Conservation (phyloP, 64 coral and sea anemone species). For the Pocillopora verrucosa region DNA sequence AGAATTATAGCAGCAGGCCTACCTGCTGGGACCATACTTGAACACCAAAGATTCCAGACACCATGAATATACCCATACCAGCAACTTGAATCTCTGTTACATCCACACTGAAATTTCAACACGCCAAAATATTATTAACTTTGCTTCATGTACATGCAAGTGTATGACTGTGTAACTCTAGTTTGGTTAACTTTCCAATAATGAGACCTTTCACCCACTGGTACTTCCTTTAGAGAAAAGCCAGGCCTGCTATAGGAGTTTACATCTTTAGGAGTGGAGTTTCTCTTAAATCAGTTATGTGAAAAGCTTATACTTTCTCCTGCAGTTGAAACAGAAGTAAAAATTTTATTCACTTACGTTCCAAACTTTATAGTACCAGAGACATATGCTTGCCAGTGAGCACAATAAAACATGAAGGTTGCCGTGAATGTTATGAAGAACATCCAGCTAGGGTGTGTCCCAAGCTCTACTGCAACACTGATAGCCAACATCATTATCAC, state of each 20-base stretch:
- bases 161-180: too few species aligned
- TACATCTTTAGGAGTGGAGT: too few species aligned
- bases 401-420: conserved; percentile 75
- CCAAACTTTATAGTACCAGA: conserved; percentile 91
- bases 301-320: too few species aligned
- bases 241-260: too few species aligned
- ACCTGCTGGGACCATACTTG: conserved; percentile 73
- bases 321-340: too few species aligned
- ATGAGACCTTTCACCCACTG: too few species aligned
- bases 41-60: conserved; percentile 61
- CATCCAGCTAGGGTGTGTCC: conserved; percentile 81
- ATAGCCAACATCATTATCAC: conserved; percentile 54
- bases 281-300: too few species aligned
- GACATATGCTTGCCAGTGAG: conserved; percentile 94
- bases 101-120: conserved; percentile 59
- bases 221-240: too few species aligned
- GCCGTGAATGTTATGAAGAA: conserved; percentile 73
- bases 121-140: too few species aligned
- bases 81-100: conserved; percentile 73
- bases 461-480: conserved; percentile 75
- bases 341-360: conserved; percentile 52
- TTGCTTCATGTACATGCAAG: too few species aligned
- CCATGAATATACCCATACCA: conserved; percentile 55
- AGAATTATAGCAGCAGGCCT: neutral
- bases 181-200: too few species aligned